These are phyloP conservation scores for Apodemia zela DNA, from an alignment of 2,888 invertebrate genomes.

Conservation along the genomic window DNA sequence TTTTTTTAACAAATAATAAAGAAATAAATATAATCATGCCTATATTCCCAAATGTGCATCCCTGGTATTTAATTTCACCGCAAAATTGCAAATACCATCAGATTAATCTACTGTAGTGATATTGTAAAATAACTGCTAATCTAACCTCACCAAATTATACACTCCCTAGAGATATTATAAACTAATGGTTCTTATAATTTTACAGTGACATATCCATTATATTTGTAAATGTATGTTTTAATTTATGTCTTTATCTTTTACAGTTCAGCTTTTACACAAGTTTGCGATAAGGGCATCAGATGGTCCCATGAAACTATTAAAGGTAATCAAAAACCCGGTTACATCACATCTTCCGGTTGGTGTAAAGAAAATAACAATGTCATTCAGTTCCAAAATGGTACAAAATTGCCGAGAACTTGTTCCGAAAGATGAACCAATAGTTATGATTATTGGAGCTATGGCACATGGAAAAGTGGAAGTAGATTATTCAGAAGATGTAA, in stretches of 20 bases:
- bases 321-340: constrained; percentile 98
- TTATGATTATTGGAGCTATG: constrained; percentile 96
- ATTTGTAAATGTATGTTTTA: neutral
- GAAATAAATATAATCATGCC: too few relatives aligned
- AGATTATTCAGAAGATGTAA: constrained; percentile 94
- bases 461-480: constrained; percentile 95
- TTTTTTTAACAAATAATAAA: too few relatives aligned
- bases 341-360: constrained; percentile 97
- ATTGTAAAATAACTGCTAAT: too few relatives aligned
- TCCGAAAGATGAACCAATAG: constrained; percentile 90
- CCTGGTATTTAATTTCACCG: too few relatives aligned
- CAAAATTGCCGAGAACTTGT: constrained; percentile 88
- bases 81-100: too few relatives aligned
- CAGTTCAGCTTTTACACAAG: constrained; percentile 97
- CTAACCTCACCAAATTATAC: too few relatives aligned
- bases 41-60: too few relatives aligned
- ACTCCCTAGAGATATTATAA: too few relatives aligned
- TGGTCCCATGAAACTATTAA: constrained; percentile 92
- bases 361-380: constrained; percentile 93
- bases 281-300: constrained; percentile 95
- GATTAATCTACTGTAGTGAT: too few relatives aligned
- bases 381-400: constrained; percentile 89
- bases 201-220: too few relatives aligned
- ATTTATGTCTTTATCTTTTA: constrained; percentile 42
- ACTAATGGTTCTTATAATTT: too few relatives aligned